phyloP scores from a whole-genome alignment of 2,797 vertebrate genomes.

The Danio choprae region DNA sequence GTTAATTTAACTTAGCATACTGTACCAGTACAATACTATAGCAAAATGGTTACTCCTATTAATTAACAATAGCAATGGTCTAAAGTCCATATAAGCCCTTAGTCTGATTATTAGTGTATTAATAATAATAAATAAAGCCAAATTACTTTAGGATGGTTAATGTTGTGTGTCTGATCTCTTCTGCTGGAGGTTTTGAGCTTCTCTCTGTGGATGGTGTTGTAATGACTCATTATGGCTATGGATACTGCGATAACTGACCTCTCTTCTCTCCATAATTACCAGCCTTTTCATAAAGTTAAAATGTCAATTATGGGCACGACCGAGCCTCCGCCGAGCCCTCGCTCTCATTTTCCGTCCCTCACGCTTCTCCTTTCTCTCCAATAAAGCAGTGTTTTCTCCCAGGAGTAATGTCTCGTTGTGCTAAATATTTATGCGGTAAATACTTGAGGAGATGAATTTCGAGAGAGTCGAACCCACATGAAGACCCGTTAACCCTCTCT shows the following conservation, averaged over 20 bases:
- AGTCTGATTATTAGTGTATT: too few species aligned
- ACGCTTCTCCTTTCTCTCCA: conserved; percentile 33
- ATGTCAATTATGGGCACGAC: conserved; percentile 53
- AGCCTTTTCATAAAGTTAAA: conserved; percentile 59
- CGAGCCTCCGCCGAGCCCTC: conserved; percentile 18
- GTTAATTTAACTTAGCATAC: not conserved
- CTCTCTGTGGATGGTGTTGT: conserved; percentile 13
- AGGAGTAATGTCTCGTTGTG: conserved; percentile 23
- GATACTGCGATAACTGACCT: conserved; percentile 52
- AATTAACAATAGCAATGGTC: not conserved
- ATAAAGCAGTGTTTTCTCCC: conserved; percentile 33
- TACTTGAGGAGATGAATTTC: conserved; percentile 42
- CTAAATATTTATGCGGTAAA: conserved; percentile 55
- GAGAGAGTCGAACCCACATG: conserved; percentile 24
- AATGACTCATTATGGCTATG: conserved; percentile 50
- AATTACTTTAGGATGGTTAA: not conserved
- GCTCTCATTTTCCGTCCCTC: conserved; percentile 53
- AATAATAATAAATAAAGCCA: not conserved
- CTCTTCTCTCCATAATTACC: conserved; percentile 52
- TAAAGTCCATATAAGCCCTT: not conserved
- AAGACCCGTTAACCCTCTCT: conserved; percentile 47
- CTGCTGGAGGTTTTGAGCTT: not conserved
- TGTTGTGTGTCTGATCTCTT: conserved; percentile 12
- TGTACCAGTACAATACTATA: not conserved
- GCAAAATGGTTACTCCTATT: not conserved